Base-by-base conservation (phyloP, 2,113 vertebrate genomes). In the Brienomyrus brachyistius region DNA sequence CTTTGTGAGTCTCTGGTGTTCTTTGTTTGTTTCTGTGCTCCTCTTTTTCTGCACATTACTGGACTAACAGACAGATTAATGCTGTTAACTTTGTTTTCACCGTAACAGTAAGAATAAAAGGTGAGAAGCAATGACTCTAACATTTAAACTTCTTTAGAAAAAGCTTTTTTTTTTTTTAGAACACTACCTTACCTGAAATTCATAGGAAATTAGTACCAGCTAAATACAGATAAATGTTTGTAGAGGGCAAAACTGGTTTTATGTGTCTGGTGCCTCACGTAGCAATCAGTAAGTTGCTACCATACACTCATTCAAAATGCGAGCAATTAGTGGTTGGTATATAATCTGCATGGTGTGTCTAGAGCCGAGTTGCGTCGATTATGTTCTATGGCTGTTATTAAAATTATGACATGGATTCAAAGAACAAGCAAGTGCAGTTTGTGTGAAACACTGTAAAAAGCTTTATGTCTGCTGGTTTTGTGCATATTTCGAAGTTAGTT, bases 181-280 rank as follows among this genome's bases (percentile, higher is more conserved):
- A 43, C 62, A 11, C 1, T 4, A 70, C 27, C 62, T 13, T 35
- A 80, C 17, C 17, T 27, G 17, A 43, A 2, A 80, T 43, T 80
- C 74, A 6, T 40, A 35, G 8, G 40, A 47, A 48, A 84, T 21
- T n/a, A 47, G 9, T 47, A 84, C 17, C 45, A 84, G 43, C 31
- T 21, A 47, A n/a, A 84, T 43, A 40, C 82, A 84, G 17, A n/a
- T 84, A 48, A 84, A 84, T 84, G 82, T 80, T 80, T 80, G 74
- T 80, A 84, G 82, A 45, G 8, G 4, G 23, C 21, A n/a, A 21
- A n/a, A 48, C 45, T 84, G 82, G 40, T 82, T 70, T 40, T 21
- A 19, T 17, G 5, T 21, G 7, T 10, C 23, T 23, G 17, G 45
- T 84, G 40, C 10, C 10, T 8, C 23, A 48, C 7, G 6, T 23